A percentile compares a stretch with the other conserved stretches of the same genome.
Conservation (phyloP, 2,888 invertebrate species). For the Hirtodrosophila confusa region DNA sequence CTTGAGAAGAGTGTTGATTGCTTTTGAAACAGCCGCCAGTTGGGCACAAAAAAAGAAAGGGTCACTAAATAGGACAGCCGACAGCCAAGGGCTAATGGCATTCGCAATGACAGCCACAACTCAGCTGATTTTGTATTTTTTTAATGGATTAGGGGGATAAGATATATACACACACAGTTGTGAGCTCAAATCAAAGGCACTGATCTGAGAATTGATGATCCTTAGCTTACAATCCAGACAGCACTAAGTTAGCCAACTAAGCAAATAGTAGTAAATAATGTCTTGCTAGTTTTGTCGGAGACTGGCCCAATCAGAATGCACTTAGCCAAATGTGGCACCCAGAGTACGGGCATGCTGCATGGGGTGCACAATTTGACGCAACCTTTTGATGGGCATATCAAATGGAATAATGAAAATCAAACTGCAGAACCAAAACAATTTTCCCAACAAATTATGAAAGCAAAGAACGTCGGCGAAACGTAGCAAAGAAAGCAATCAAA, state of each 20-base stretch:
- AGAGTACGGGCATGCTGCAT: constrained; percentile 1
- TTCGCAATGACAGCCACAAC: constrained; percentile 11
- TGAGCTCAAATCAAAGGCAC: background rate
- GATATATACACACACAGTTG: background rate
- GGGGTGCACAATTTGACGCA: constrained; percentile 32
- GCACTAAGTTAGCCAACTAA: background rate
- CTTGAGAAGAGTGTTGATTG: constrained; percentile 14
- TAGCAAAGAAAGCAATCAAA: constrained; percentile 57
- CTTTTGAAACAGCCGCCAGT: constrained; percentile 26
- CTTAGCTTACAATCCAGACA: too few relatives aligned
- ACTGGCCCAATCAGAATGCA: constrained; percentile 6
- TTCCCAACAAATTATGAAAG: constrained; percentile 59
- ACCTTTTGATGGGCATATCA: constrained; percentile 16
- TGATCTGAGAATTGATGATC: background rate
- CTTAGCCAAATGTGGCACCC: constrained; percentile 13
- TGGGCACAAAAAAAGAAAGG: constrained; percentile 1
- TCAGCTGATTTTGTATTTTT: background rate
- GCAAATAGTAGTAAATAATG: background rate
- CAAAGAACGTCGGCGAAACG: constrained; percentile 20
- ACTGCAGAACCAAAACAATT: constrained; percentile 56
- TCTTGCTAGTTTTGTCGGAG: background rate
- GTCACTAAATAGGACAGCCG: constrained; percentile 2
- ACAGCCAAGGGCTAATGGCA: constrained; percentile 12
- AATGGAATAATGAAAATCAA: constrained; percentile 49
- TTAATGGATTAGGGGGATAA: background rate